Evolutionary conservation across 2,888 invertebrate species (phyloP).

Genomic region (Agrochola litura): DNA sequence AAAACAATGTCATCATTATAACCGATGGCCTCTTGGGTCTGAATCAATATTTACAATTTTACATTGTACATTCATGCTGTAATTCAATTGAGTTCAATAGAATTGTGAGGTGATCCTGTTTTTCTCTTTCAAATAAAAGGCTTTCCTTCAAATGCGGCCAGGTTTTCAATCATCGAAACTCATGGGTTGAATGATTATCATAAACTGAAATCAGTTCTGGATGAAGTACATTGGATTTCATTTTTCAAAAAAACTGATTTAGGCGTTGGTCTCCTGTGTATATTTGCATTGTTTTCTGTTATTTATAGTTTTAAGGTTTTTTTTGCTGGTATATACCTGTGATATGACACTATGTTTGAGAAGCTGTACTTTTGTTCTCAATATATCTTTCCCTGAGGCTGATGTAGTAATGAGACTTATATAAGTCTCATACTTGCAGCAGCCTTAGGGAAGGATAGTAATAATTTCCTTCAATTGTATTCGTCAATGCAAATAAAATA

Average conservation of each 20-base stretch:
- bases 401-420: too few species aligned
- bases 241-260: not conserved
- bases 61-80: conserved; percentile 2
- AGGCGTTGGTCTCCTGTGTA: not conserved
- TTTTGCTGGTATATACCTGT: too few species aligned
- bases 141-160: not conserved
- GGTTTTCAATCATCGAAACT: too few species aligned
- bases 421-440: too few species aligned
- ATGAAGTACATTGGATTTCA: not conserved
- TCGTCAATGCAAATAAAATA: not conserved
- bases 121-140: not conserved
- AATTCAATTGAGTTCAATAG: not conserved
- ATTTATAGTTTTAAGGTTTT: too few species aligned
- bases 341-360: not conserved
- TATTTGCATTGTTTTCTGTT: too few species aligned
- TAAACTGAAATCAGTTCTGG: not conserved
- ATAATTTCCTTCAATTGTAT: not conserved
- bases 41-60: conserved; percentile 37
- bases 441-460: not conserved
- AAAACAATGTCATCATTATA: conserved; percentile 39
- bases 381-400: too few species aligned
- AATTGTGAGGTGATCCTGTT: not conserved
- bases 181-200: not conserved
- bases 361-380: not conserved
- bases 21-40: not conserved